phyloP scores from a whole-genome alignment of 2,113 vertebrate genomes.

The Lampris incognitus region DNA sequence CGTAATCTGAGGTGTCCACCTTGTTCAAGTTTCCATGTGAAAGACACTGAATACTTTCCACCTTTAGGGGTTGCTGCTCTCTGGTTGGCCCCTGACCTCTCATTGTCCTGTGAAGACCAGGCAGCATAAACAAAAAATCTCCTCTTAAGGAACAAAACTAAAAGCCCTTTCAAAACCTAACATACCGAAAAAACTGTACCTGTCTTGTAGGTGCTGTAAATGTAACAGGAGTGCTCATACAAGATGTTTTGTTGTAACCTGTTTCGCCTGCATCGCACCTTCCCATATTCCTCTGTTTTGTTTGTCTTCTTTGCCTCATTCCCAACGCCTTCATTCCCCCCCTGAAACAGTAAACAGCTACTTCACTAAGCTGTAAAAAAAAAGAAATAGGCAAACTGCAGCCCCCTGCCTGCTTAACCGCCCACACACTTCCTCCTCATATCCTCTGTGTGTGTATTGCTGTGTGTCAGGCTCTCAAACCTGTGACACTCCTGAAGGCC shows the following conservation, averaged over 20 bases:
- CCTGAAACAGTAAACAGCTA: background rate
- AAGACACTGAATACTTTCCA: too few species aligned
- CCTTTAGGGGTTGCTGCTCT: too few species aligned
- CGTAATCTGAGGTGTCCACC: too few species aligned
- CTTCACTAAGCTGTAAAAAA: conserved; percentile 26
- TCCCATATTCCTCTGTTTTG: background rate
- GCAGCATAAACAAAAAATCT: background rate
- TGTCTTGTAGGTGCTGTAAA: background rate
- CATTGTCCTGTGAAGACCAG: too few species aligned
- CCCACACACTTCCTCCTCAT: conserved; percentile 57
- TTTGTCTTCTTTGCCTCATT: conserved; percentile 12
- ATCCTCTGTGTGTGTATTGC: conserved; percentile 20
- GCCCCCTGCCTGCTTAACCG: conserved; percentile 44
- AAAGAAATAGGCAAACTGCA: conserved; percentile 26
- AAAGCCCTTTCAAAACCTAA: background rate
- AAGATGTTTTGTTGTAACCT: background rate
- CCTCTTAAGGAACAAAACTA: background rate
- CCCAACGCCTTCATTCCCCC: conserved; percentile 21
- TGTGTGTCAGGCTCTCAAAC: conserved; percentile 36
- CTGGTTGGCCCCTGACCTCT: too few species aligned
- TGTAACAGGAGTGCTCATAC: conserved; percentile 1
- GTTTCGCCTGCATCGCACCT: background rate
- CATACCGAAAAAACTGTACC: too few species aligned
- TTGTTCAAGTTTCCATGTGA: too few species aligned
- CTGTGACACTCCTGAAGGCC: conserved; percentile 39